phyloP scores from a whole-genome alignment of 2,888 invertebrate species.

The Antheraea assamensis region DNA sequence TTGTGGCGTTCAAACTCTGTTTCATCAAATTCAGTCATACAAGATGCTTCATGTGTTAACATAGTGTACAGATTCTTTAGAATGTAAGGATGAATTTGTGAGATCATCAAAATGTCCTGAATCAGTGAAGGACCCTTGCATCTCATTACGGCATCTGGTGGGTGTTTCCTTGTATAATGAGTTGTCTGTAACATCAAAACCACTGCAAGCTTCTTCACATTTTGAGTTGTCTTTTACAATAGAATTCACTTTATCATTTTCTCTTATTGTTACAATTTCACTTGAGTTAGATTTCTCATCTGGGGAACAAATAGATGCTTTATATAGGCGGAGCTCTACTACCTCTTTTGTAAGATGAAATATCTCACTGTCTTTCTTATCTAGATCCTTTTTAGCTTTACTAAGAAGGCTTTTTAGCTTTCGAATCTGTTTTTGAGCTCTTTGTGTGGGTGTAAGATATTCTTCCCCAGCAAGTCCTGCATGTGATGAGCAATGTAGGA shows the following conservation, averaged over 20 bases:
- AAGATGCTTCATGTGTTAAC: conserved; percentile 79
- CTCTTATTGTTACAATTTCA: conserved; percentile 88
- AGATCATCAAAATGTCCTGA: conserved; percentile 94
- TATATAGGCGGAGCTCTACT: conserved; percentile 90
- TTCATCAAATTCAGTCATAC: conserved; percentile 78
- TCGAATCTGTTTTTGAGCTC: conserved; percentile 90
- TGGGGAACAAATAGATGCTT: conserved; percentile 89
- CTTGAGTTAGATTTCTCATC: conserved; percentile 91
- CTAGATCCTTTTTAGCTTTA: conserved; percentile 89
- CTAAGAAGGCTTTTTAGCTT: conserved; percentile 87
- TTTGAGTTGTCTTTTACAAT: conserved; percentile 62
- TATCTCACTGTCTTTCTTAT: conserved; percentile 92
- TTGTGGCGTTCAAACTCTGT: conserved; percentile 85
- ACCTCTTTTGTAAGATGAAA: conserved; percentile 89
- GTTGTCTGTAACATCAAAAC: conserved; percentile 76
- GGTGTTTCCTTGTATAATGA: conserved; percentile 75
- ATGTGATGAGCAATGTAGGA: conserved; percentile 92
- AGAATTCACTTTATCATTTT: conserved; percentile 81
- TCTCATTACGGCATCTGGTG: conserved; percentile 80
- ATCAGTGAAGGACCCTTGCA: conserved; percentile 91
- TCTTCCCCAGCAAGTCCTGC: conserved; percentile 89
- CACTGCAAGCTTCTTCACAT: conserved; percentile 62
- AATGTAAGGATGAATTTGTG: conserved; percentile 88
- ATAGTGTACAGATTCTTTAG: conserved; percentile 87
- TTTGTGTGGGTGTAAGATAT: conserved; percentile 93